phyloP scores from a whole-genome alignment of 2,113 vertebrate genomes.

The Sporophila hypoxantha region DNA sequence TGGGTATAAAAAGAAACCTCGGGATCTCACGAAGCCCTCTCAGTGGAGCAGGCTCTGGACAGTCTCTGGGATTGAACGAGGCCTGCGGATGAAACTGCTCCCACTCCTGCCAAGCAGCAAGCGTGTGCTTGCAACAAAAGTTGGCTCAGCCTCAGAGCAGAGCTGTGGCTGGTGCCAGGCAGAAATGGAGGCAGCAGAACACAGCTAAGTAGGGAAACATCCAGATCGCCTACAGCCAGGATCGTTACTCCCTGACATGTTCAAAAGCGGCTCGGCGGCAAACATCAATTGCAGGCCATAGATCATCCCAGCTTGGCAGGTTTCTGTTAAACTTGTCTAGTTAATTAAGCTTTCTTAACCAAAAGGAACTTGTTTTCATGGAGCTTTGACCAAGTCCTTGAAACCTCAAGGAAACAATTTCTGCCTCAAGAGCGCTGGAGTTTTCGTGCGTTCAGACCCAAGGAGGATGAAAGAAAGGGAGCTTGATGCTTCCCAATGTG shows the following conservation, averaged over 20 bases:
- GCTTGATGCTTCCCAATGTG: neutral
- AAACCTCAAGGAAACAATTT: neutral
- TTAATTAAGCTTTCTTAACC: conserved; percentile 12
- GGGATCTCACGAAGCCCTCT: neutral
- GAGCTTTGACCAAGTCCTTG: neutral
- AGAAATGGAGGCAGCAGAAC: conserved; percentile 8
- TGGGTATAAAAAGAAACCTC: neutral
- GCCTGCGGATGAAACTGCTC: neutral
- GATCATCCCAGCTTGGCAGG: neutral
- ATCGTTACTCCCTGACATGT: neutral
- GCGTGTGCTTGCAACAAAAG: neutral
- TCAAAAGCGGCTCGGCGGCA: neutral
- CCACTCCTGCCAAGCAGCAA: neutral
- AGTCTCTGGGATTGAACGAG: neutral
- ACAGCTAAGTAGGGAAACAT: neutral
- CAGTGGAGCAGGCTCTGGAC: neutral
- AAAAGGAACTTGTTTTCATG: neutral
- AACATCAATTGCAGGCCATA: conserved; percentile 5
- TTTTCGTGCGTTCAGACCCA: neutral
- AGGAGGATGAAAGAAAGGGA: neutral
- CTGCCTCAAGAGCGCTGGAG: neutral
- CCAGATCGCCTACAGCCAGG: conserved; percentile 16
- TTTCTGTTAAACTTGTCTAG: neutral
- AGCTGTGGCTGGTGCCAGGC: conserved; percentile 19
- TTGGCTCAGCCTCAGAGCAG: neutral